Evolutionary conservation across 2,888 invertebrate genomes (phyloP), one percentile per base, ranked within the genome.

Genomic region (Conus canariensis): DNA sequence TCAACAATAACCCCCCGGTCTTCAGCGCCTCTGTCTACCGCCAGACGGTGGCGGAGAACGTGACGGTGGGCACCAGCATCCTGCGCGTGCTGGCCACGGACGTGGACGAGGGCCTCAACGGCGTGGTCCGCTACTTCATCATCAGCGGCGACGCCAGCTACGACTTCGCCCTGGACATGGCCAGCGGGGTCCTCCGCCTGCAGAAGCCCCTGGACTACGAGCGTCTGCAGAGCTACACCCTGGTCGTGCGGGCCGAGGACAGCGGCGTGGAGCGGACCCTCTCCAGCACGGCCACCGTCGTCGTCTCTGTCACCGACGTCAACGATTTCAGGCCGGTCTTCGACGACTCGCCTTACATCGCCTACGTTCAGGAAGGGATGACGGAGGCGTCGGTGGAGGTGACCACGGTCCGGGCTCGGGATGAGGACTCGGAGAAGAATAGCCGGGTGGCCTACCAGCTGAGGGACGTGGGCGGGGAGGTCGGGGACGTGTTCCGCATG

Each of bases 391-490:
- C 95, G 0, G 96, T 96, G 8, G 95, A 96, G 90, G 96, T 97
- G 93, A 91, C 93, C 12, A 94, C 98, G 93, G 98, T 99, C 88
- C 97, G 97, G 93, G 99, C 99, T 59, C 98, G 98, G 96, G 99
- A 99, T 96, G 98, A 98, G 91, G 99, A 99, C 97, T 98, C 98
- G 88, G 98, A 98, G 91, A 98, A 98, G 30, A 98, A 98, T 96
- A 98, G 98, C 96, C 97, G 98, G 97, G 98, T 99, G 89, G 97
- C 98, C 92, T 99, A 99, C 97, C 98, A 98, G 96, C 97, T 99
- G 95, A 98, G 99, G 96, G 98, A 99, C 96, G 99, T 99, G 87
- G 98, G 98, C 96, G 98, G 99, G 96, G 98, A 98, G 89, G 98
- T 98, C 96, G 98, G 98, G 83, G 93, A 94, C 25, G 97, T 98